These are phyloP conservation scores for Octodonta nipae DNA, from an alignment of 2,888 invertebrate species.

Conservation along the genomic window DNA sequence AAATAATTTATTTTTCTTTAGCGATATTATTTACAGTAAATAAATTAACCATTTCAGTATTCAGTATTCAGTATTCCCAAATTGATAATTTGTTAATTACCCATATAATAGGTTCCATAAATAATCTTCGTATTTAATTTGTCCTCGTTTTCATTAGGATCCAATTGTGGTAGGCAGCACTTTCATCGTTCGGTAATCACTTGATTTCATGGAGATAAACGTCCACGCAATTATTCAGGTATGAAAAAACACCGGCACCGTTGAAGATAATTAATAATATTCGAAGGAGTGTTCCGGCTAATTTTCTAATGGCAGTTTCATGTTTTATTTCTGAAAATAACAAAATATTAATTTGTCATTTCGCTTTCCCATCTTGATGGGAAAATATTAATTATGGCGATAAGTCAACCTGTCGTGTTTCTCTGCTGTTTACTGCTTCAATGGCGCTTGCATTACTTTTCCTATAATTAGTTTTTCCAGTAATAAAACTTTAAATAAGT, in stretches of 20 bases:
- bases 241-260: slow-evolving; percentile 11
- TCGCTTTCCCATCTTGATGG: slow-evolving; percentile 9
- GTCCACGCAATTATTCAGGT: slow-evolving; percentile 7
- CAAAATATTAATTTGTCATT: slow-evolving; percentile 16
- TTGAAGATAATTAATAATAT: slow-evolving; percentile 22
- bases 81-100: no score
- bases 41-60: no score
- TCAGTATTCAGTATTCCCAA: no score
- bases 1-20: no score
- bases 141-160: slow-evolving; percentile 14
- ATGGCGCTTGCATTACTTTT: no score
- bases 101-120: background rate
- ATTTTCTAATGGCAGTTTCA: slow-evolving; percentile 26
- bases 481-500: no score
- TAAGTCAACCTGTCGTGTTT: slow-evolving; percentile 2
- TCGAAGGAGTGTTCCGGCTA: slow-evolving; percentile 24
- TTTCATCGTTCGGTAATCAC: slow-evolving; percentile 24
- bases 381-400: slow-evolving; percentile 1
- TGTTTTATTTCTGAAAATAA: slow-evolving; percentile 17
- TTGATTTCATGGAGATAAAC: slow-evolving; percentile 31
- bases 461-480: no score
- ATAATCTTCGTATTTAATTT: slow-evolving; percentile 6
- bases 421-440: slow-evolving; percentile 1
- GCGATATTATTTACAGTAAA: no score
- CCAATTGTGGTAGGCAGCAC: slow-evolving; percentile 14